Conservation (phyloP, 1,140 invertebrate species). For the Drosophila albomicans region DNA sequence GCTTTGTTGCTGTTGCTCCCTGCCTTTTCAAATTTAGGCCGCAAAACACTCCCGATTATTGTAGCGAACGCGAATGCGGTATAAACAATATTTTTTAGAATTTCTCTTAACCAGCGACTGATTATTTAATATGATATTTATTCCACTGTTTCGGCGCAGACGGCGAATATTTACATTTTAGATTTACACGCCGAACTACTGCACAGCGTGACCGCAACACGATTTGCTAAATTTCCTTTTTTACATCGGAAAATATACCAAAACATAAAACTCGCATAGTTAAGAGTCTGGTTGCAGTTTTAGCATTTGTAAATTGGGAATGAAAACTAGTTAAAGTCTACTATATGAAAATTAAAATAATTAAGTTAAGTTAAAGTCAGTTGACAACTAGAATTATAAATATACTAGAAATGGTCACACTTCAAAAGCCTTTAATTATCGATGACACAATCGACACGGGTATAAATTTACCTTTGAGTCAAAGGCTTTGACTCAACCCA, state of each 20-base stretch:
- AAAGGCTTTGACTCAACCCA: too few species aligned
- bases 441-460: too few species aligned
- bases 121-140: conserved; percentile 17
- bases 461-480: too few species aligned
- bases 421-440: too few species aligned
- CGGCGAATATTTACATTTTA: conserved; percentile 56
- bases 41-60: background rate
- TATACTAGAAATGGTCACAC: too few species aligned
- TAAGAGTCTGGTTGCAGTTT: background rate
- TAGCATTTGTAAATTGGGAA: background rate
- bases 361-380: too few species aligned
- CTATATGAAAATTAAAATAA: too few species aligned
- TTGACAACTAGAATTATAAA: too few species aligned
- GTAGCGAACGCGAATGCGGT: background rate
- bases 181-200: conserved; percentile 51
- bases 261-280: background rate
- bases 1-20: conserved; percentile 38
- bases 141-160: conserved; percentile 41
- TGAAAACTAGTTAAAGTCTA: too few species aligned
- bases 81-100: conserved; percentile 29
- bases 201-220: background rate
- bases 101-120: conserved; percentile 4
- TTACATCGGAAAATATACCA: background rate
- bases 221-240: background rate
- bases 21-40: background rate